Base-by-base conservation (phyloP, 2,797 vertebrate species). In the Oreonectes daqikongensis region DNA sequence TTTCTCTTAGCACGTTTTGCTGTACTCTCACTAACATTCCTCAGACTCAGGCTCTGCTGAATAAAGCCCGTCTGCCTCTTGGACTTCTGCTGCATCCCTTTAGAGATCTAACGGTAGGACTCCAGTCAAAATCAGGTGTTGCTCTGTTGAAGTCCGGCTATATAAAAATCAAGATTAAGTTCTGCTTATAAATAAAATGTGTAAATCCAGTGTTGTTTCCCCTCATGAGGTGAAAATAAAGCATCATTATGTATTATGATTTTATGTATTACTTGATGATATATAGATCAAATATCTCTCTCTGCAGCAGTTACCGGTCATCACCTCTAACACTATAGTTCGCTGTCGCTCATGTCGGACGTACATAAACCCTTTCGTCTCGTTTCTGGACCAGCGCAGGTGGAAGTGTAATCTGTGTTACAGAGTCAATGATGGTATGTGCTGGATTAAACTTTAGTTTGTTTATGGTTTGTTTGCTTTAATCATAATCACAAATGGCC, bases 401-500 rank as follows among this genome's bases (percentile, higher is more conserved):
- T 99, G 97, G 97, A 99, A 99, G 82, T 99, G 97, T 85, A 99
- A 99, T 86, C 92, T 99, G 53, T 99, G 97, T 83, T 98, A 98
- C 78, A 91, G 96, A 82, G 95, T 99, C 84, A 99, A 99, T 18
- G 97, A 99, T 60, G 97, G 97, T 98, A n/a, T n/a, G n/a, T n/a
- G n/a, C n/a, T n/a, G n/a, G n/a, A n/a, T n/a, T n/a, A n/a, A n/a
- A n/a, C n/a, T n/a, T n/a, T n/a, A n/a, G n/a, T n/a, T n/a, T n/a
- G n/a, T n/a, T n/a, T n/a, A n/a, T n/a, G n/a, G 17, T 30, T 40
- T 42, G n/a, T 26, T 3, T 6, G 6, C 32, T 12, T 42, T 3
- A 14, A 42, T 42, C 12, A 15, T 14, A 40, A 35, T 35, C 32
- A 6, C 32, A 35, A 35, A 35, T n/a, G n/a, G n/a, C n/a, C n/a